Base-by-base conservation (phyloP, 2,113 vertebrate species). In the Anarrhichthys ocellatus region DNA sequence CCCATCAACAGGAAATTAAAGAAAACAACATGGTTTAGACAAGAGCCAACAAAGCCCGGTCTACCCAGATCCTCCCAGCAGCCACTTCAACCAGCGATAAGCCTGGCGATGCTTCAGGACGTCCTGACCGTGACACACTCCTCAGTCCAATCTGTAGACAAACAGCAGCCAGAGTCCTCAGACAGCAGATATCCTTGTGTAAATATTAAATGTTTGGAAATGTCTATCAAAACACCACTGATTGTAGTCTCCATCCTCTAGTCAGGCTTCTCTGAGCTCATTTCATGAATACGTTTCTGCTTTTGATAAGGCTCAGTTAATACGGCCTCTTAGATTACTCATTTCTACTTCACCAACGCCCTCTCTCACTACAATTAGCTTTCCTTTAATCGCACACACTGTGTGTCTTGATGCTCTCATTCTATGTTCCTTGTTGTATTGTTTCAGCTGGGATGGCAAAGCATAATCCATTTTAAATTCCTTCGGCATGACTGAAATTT, bases 1-100 rank as follows among this genome's bases (percentile, higher is more conserved):
- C 66, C 68, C 78, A 91, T 91, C 82, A 85, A 92, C 89, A 94
- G 94, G 94, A 95, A 94, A 94, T 94, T 74, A 93, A 94, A 91
- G 79, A 87, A 83, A 87, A 91, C 87, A 89, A 85, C 91, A 91
- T 69, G 88, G 80, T 86, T 92, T 86, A 86, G 80, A 87, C 76
- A 81, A 87, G 85, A 69, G 63, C 72, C 63, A 76, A 70, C 76
- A 74, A 82, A 84, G 13, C 58, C 64, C 73, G 4, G 50, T 64
- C 34, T 44, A 36, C 17, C 24, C 58, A 78, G 65, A 83, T 80
- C 72, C 77, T 80, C 22, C 62, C 84, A 58, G 68, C 79, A 81
- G 73, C 62, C 75, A 73, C 73, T 61, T 83, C 52, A 67, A 58
- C 52, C 81, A 48, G 70, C 70, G 72, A 84, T 34, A 66, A 63